phyloP scores from a whole-genome alignment of 2,797 vertebrate species.

The Tinamus major region DNA sequence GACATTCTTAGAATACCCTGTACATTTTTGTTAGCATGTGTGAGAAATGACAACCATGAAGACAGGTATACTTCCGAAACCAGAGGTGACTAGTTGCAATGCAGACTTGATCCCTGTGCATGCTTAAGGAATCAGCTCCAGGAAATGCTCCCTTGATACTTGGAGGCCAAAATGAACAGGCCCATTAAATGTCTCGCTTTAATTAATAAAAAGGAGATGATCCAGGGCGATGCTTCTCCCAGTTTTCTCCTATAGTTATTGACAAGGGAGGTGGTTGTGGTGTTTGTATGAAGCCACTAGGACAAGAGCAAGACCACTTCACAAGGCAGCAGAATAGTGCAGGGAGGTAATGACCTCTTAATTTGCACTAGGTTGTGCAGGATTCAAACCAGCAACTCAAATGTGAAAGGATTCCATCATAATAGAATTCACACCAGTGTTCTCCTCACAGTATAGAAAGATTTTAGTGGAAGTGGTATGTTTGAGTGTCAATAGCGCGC shows the following conservation, averaged over 20 bases:
- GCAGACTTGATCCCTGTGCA: not conserved
- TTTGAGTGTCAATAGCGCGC: conserved; percentile 10
- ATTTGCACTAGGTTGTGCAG: not conserved
- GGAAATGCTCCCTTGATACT: not conserved
- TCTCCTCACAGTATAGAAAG: not conserved
- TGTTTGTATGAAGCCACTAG: not conserved
- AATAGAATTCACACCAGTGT: not conserved
- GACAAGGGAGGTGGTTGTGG: not conserved
- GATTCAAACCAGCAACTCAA: not conserved
- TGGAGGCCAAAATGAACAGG: not conserved
- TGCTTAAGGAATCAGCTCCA: not conserved
- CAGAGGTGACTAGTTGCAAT: not conserved
- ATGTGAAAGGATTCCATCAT: not conserved
- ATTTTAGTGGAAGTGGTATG: conserved; percentile 39
- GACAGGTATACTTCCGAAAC: not conserved
- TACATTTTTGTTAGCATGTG: not conserved
- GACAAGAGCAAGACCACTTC: not conserved
- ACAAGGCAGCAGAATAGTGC: not conserved
- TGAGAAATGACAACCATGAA: not conserved
- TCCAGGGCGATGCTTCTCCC: not conserved
- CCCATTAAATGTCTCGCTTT: not conserved
- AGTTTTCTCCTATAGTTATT: not conserved
- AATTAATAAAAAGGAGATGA: not conserved
- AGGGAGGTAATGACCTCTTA: not conserved
- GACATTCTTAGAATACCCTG: not conserved